phyloP scores from a whole-genome alignment of 2,797 vertebrate genomes.

The Chloroceryle inda region DNA sequence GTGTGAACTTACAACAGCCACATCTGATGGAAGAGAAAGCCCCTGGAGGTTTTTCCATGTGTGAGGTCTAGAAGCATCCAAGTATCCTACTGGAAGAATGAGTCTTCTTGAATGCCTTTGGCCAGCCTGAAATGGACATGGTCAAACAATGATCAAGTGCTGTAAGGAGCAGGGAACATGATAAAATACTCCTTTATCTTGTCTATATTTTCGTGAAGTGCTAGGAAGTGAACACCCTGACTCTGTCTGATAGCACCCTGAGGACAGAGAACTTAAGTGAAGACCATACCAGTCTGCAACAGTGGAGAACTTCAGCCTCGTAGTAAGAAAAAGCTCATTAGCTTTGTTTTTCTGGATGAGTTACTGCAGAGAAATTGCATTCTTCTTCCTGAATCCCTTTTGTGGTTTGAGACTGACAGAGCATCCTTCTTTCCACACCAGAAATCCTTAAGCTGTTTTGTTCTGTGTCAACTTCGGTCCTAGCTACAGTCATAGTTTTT shows the following conservation, averaged over 20 bases:
- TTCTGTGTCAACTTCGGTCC: neutral
- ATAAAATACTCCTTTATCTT: neutral
- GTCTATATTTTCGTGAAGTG: neutral
- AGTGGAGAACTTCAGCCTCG: neutral
- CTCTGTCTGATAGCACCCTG: neutral
- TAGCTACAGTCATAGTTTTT: neutral
- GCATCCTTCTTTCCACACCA: conserved; percentile 4
- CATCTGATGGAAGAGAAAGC: neutral
- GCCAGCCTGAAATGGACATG: neutral
- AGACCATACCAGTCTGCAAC: neutral
- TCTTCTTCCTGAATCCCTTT: conserved; percentile 22
- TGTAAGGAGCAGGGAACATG: neutral
- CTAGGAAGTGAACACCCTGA: neutral
- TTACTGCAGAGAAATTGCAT: conserved; percentile 8
- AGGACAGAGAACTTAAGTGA: neutral
- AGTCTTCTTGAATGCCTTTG: neutral
- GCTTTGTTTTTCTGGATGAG: neutral
- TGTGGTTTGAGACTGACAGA: conserved; percentile 32
- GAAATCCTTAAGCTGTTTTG: neutral
- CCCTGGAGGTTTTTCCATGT: neutral
- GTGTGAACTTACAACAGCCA: neutral
- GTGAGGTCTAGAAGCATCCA: neutral
- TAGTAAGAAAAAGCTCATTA: conserved; percentile 1
- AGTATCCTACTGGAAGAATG: neutral
- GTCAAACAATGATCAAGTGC: neutral